phyloP scores from a whole-genome alignment of 2,888 invertebrate species.

The Cacoxenus indagator region DNA sequence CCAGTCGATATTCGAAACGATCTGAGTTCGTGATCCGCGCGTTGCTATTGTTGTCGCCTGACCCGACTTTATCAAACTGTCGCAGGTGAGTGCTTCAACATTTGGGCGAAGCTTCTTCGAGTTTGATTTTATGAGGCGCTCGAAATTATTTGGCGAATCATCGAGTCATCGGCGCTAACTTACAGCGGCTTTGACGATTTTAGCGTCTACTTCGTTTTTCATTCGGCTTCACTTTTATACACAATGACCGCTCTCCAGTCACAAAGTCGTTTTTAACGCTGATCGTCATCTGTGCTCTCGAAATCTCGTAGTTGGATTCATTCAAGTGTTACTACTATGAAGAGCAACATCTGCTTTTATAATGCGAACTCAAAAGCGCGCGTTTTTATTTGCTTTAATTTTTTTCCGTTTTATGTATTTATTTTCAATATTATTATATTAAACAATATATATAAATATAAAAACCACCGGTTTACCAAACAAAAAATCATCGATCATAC shows the following conservation, averaged over 20 bases:
- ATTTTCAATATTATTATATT: too few relatives aligned
- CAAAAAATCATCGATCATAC: too few relatives aligned
- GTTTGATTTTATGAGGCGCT: constrained; percentile 12
- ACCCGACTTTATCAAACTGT: constrained; percentile 53
- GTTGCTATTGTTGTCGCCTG: constrained; percentile 37
- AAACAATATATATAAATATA: too few relatives aligned
- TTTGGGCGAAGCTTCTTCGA: constrained; percentile 32
- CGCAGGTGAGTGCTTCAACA: constrained; percentile 30
- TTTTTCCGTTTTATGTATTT: too few relatives aligned
- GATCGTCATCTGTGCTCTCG: background rate
- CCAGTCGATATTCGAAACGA: background rate
- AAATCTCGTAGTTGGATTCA: background rate
- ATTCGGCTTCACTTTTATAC: constrained; percentile 33
- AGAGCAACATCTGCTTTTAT: too few relatives aligned
- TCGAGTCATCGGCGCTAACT: background rate
- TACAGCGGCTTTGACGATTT: constrained; percentile 26
- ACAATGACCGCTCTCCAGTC: background rate
- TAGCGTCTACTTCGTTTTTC: constrained; percentile 21
- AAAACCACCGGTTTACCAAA: too few relatives aligned
- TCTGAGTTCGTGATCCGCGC: background rate
- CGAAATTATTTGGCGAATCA: constrained; percentile 13
- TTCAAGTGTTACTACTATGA: background rate
- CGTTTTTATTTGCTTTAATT: too few relatives aligned
- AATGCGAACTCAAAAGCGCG: too few relatives aligned
- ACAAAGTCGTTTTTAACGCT: constrained; percentile 11